phyloP scores from a whole-genome alignment of 37 sponge, comb jelly and placozoan species.

The Halisarca cf. caerulea region DNA sequence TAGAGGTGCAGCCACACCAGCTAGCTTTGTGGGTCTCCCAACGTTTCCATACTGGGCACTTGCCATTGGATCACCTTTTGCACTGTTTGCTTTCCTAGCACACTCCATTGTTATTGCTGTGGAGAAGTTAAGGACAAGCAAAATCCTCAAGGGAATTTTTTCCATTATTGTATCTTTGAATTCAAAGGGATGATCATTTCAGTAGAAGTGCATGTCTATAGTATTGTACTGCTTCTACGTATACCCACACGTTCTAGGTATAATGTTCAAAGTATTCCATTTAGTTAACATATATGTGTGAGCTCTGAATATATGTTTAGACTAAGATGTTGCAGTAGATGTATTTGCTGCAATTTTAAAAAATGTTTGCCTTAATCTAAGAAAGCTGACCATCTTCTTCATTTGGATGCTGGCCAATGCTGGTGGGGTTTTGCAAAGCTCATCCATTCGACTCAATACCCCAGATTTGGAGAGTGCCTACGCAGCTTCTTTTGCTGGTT shows the following conservation, averaged over 20 bases:
- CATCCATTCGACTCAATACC: neutral
- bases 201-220: too few species aligned
- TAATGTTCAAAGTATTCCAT: too few species aligned
- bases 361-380: neutral
- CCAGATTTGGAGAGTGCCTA: neutral
- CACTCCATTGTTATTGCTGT: neutral
- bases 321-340: too few species aligned
- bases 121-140: neutral
- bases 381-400: neutral
- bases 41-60: neutral
- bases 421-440: neutral
- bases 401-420: constrained; percentile 8
- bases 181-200: too few species aligned
- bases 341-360: too few species aligned
- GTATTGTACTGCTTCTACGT: too few species aligned
- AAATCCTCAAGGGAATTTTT: neutral
- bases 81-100: constrained; percentile 1
- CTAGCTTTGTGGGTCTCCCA: neutral
- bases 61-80: constrained; percentile 14
- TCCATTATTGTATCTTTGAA: constrained; percentile 5
- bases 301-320: too few species aligned
- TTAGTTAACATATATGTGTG: too few species aligned
- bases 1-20: neutral
- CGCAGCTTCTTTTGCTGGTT: neutral
- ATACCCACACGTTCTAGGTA: too few species aligned